Conservation (phyloP, 2,888 invertebrate species). For the Odontomyia ornata region DNA sequence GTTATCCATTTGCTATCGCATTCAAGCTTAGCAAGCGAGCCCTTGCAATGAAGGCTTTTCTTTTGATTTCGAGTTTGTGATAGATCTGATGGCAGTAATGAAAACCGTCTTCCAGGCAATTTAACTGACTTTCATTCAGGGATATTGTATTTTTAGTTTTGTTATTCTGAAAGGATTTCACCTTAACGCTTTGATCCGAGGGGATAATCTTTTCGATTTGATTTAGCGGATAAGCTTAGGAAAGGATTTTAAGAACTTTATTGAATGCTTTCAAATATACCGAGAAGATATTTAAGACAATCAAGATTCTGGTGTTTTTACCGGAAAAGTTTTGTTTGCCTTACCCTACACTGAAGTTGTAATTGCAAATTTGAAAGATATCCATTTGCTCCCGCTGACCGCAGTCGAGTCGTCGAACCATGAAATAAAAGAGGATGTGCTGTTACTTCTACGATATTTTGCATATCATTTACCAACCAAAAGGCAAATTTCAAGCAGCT, state of each 20-base stretch:
- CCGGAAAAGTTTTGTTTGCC: too few relatives aligned
- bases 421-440: too few relatives aligned
- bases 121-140: constrained; percentile 29
- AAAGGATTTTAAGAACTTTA: neutral
- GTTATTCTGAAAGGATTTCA: neutral
- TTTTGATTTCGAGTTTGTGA: neutral
- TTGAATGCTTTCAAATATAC: constrained; percentile 17
- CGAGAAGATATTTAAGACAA: too few relatives aligned
- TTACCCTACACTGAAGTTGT: too few relatives aligned
- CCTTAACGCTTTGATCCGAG: neutral
- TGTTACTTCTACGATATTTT: too few relatives aligned
- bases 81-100: neutral
- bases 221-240: neutral
- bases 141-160: constrained; percentile 21
- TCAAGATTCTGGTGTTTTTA: too few relatives aligned
- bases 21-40: neutral
- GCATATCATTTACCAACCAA: too few relatives aligned
- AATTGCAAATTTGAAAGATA: too few relatives aligned
- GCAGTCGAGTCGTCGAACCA: too few relatives aligned
- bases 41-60: neutral
- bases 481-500: too few relatives aligned
- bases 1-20: neutral
- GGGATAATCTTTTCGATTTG: too few relatives aligned
- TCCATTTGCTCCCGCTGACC: too few relatives aligned
- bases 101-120: constrained; percentile 30